Base-by-base conservation (phyloP, 2,797 vertebrate species). In the Galaxias olidus region DNA sequence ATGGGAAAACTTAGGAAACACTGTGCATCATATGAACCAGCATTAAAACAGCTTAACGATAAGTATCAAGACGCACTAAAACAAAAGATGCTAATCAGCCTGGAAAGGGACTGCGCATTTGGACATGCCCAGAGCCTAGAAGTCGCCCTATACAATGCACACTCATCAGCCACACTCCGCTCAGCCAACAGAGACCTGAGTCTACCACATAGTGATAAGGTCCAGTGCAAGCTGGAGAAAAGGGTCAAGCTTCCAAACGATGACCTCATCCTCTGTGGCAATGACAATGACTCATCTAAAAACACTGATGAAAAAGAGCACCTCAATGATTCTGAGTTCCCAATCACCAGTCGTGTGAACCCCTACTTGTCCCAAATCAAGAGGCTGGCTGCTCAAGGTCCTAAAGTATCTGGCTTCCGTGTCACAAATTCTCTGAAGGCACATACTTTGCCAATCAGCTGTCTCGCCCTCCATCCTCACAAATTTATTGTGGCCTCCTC, bases 1-100 rank as follows among this genome's bases (percentile, higher is more conserved):
- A 78, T 93, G 9, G 93, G 90, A 78, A 91, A 88, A 68, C 81
- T 98, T 70, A 93, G 89, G 87, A 82, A 89, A 61, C 94, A 94
- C 78, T 92, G 94, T 81, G 83, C 88, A 53, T 93, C 92, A 0
- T 95, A 92, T 9, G 90, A 93, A 71, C 90, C 91, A 1, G 76
- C 86, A 8, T 82, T 96, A 58, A 89, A 70, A 56, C 76, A 93
- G 47, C 69, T 97, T 72, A 90, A 90, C 42, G 93, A 94, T 52
- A 96, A 94, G 75, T 93, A 94, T 44, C 87, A 93, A 49, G 74
- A 66, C 63, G 68, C 71, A n/a, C 69, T 89, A 67, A 93, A 89
- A 61, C 87, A 94, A 80, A 95, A 93, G 79, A 93, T 90, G 90
- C 78, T 95, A 65, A 87, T 84, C 45, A 84, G 85, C 59, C 86